Conservation (phyloP, 2,797 vertebrate species). For the Erethizon dorsatum region DNA sequence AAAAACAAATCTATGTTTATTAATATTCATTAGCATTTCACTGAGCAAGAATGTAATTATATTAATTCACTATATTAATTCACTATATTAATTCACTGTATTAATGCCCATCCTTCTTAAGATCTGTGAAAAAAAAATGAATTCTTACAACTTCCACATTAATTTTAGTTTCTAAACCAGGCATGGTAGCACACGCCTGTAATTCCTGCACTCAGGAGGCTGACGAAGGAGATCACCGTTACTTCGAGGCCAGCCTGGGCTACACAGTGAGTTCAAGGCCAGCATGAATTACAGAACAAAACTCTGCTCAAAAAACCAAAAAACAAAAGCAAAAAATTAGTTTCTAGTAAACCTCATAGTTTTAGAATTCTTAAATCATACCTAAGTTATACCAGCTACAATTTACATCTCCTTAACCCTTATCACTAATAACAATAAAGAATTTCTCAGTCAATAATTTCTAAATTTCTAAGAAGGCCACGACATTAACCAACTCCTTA, state of each 20-base stretch:
- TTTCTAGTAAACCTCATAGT: not conserved
- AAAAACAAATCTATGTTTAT: slow-evolving; percentile 36
- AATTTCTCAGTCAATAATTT: slow-evolving; percentile 27
- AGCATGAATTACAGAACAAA: not conserved
- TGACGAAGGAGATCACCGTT: not conserved
- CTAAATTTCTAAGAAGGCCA: not conserved
- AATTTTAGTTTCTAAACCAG: not conserved
- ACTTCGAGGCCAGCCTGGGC: not conserved
- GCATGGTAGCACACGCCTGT: not conserved
- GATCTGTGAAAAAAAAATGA: slow-evolving; percentile 17
- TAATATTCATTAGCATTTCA: slow-evolving; percentile 11
- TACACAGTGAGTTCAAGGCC: not conserved
- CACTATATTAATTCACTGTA: too few relatives aligned
- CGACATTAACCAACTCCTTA: not conserved
- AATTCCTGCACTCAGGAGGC: not conserved
- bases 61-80: too few relatives aligned
- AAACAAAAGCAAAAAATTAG: not conserved
- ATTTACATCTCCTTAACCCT: not conserved
- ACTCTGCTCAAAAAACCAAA: not conserved
- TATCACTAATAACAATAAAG: not conserved
- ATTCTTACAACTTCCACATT: not conserved
- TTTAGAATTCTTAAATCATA: slow-evolving; percentile 44
- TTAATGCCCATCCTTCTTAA: not conserved
- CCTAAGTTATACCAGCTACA: not conserved
- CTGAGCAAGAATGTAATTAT: not conserved